Evolutionary conservation across 2,113 vertebrate genomes (phyloP).

Genomic region (Sterna hirundo): DNA sequence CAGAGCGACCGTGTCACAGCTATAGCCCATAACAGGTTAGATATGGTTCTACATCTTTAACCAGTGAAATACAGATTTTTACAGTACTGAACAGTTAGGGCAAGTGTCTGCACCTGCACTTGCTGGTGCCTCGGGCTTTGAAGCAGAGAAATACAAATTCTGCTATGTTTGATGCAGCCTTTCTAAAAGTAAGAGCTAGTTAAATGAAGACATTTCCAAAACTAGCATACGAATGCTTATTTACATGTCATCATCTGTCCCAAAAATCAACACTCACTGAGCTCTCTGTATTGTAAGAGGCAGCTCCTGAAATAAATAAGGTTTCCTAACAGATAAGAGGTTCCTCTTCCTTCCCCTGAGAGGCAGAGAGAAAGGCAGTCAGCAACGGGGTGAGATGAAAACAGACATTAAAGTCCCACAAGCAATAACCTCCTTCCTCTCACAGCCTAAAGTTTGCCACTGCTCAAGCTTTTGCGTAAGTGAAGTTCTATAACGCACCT

Average conservation of each 20-base stretch:
- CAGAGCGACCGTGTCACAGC: fast-evolving
- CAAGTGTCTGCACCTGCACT: neutral
- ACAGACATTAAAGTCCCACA: neutral
- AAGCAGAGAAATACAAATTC: neutral
- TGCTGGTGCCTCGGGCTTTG: neutral
- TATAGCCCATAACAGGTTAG: neutral
- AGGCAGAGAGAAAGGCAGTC: neutral
- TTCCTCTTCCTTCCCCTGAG: neutral
- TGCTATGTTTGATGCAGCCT: neutral
- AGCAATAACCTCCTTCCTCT: neutral
- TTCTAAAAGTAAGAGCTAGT: neutral
- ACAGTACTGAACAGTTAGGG: neutral
- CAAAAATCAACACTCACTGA: neutral
- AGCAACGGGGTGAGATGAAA: neutral
- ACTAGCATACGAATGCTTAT: neutral
- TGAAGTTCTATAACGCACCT: neutral
- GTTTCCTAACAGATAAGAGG: neutral
- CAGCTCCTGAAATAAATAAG: neutral
- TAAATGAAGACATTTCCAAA: neutral
- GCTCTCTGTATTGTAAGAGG: neutral
- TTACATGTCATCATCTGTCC: neutral
- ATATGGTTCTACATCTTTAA: neutral
- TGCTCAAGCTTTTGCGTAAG: neutral
- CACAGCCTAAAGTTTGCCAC: neutral
- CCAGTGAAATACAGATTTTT: neutral